Evolutionary conservation across 2,113 vertebrate genomes (phyloP), one percentile per base, ranked within the genome.

Genomic region (Holacanthus passer): DNA sequence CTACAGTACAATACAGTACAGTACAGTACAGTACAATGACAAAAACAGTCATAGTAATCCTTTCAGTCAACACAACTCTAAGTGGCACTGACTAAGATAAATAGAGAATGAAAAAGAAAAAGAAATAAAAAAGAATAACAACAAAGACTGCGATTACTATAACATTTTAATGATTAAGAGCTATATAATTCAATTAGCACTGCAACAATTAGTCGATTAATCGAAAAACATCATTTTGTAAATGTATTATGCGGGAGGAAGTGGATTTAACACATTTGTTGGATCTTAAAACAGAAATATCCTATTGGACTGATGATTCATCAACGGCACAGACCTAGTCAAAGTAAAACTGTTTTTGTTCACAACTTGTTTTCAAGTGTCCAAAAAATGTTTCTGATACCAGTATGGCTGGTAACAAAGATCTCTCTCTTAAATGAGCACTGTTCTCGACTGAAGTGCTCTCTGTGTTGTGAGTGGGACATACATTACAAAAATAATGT

Each of bases 381-480:
- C 39, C 11, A 56, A 76, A 37, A 37, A n/a, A 41, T 63, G 3
- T 20, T 37, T 56, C 20, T 20, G 16, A 13, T 32, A 45, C 20
- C 8, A 52, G 8, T 14, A 14, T 22, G 24, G 10, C 7, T 35
- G 27, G 16, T 29, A 45, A 19, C 27, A 60, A 35, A 35, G 20
- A 13, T 29, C 45, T 48, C n/a, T 19, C 35, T 29, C 35, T n/a
- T 70, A 14, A 19, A 68, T 37, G 22, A 29, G 50, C 32, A 72
- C 19, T 17, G 39, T 72, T 66, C 22, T 52, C 24, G 53, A n/a
- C 37, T 50, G 48, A 50, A 39, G 2, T 45, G 35, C 22, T 53
- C 16, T 62, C 69, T 56, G 39, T 65, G 45, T 24, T 52, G 12
- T 19, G 13, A 64, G 52, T 73, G 63, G 47, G 55, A 64, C n/a